Percentiles rank a stretch among this genome's conserved stretches.
Evolutionary conservation across 2,113 vertebrate species (phyloP).

Genomic region (Colossoma macropomum): DNA sequence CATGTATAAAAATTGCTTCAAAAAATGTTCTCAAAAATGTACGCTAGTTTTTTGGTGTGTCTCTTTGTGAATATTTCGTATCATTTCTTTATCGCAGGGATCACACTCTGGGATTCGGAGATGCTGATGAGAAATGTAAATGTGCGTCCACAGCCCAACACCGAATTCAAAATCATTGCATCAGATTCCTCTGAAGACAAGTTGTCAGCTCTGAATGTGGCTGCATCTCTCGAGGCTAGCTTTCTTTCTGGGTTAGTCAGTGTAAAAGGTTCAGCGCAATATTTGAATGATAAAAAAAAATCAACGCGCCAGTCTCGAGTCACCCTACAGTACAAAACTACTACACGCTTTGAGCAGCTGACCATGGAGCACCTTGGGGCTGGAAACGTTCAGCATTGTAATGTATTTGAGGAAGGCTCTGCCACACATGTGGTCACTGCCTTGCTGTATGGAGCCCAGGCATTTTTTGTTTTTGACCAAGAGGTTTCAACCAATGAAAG

Average conservation of each 20-base stretch:
- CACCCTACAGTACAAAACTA: slow-evolving; percentile 54
- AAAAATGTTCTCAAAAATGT: too few relatives aligned
- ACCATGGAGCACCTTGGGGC: slow-evolving; percentile 58
- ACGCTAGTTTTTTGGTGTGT: too few relatives aligned
- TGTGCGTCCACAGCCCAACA: slow-evolving; percentile 37
- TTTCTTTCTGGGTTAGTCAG: slow-evolving; percentile 55
- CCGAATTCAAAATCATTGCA: slow-evolving; percentile 54
- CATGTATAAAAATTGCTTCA: too few relatives aligned
- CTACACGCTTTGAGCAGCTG: slow-evolving; percentile 48
- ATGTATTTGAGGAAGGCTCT: slow-evolving; percentile 51
- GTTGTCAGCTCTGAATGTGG: slow-evolving; percentile 48
- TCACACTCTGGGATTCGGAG: slow-evolving; percentile 56
- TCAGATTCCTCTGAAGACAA: slow-evolving; percentile 59
- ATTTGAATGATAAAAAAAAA: slow-evolving; percentile 54
- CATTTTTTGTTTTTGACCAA: slow-evolving; percentile 62
- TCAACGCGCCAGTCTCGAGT: slow-evolving; percentile 58
- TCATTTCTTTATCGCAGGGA: too few relatives aligned
- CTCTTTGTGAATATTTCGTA: too few relatives aligned
- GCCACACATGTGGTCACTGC: slow-evolving; percentile 61
- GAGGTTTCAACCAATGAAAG: slow-evolving; percentile 36
- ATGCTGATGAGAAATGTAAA: slow-evolving; percentile 46
- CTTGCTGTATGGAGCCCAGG: slow-evolving; percentile 57
- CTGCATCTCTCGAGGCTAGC: slow-evolving; percentile 54
- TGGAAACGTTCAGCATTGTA: slow-evolving; percentile 43
- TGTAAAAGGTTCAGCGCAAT: slow-evolving; percentile 55